Base-by-base conservation (phyloP, 2,797 vertebrate genomes). In the Enteromius paludinosus region DNA sequence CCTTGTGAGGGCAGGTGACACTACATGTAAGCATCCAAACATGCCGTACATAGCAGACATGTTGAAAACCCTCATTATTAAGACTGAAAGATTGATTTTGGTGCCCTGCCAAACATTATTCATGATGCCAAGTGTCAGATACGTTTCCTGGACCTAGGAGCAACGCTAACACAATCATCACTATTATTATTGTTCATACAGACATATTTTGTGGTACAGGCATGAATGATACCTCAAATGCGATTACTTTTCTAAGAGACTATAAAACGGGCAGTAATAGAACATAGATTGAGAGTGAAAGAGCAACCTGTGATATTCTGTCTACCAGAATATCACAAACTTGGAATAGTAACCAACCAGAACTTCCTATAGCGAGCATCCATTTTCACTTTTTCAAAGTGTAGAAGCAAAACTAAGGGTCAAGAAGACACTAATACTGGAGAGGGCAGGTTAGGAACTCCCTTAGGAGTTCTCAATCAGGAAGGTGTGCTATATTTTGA, bases 1-100 rank as follows among this genome's bases (percentile, higher is more conserved):
- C 81, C 64, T 77, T 77, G 81, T 20, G 66, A 79, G 66, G 49
- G 17, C 73, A 83, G 65, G 73, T 77, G 81, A 76, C 49, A 70
- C 20, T 45, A 61, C 64, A 62, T 33, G 61, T 10, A 69, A 59
- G 33, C 30, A 54, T 54, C 47, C 47, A 82, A 45, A 56, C 61
- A 75, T 52, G 54, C 54, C 28, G 11, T 20, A 9, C 15, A 49
- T 23, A 54, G 28, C 23, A 54, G 35, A 20, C 15, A 62, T n/a
- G 52, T 54, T 59, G 18, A 47, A 76, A 68, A 33, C n/a, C 15
- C 25, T 56, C 10, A 62, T n/a, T 43, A 41, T 45, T 15, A 75
- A n/a, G 3, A 68, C 61, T 66, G 45, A 41, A 82, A 75, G 45
- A 82, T 28, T 15, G 6, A 35, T 18, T 65, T 62, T 28, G 54